Base-by-base conservation (phyloP, 2,797 vertebrate genomes). In the Otolemur crassicaudatus region DNA sequence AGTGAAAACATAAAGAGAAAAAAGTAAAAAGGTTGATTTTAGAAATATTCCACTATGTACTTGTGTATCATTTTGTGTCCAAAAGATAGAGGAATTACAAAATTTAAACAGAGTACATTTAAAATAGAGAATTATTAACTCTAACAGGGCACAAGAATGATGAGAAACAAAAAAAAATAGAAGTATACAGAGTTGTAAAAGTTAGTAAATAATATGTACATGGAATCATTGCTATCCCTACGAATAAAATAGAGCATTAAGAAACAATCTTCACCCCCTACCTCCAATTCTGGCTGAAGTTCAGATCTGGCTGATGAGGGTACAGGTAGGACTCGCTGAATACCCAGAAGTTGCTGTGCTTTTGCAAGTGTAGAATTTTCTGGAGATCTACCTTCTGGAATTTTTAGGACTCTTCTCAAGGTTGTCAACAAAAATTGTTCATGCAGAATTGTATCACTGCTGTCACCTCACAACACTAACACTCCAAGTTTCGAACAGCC, bases 201-300 rank as follows among this genome's bases (percentile, higher is more conserved):
- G 12, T 34, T 29, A 10, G 16, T 73, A 6, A 72, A 58, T 56
- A 63, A 56, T 43, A 5, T 43, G 46, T 34, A 13, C 49, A 49
- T 29, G 63, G 4, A 29, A 67, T 20, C 1, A 17, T 4, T 3
- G n/a, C 7, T 37, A 56, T 11, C 2, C 20, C 0, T 40, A 56
- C 11, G 3, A 63, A 27, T 25, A 53, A 43, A 29, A 49, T 11
- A 76, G 20, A 87, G 11, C 22, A 23, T 9, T 67, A 58, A 34
- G 16, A 14, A 67, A 79, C 14, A 27, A 1, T 46, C 7, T 3
- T 13, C 29, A 25, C 31, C 3, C 5, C 5, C 27, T 40, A 4
- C 16, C 13, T 43, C 34, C 20, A 82, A 12, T 0, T 1, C 13
- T 88, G 22, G 17, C 69, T 65, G 16, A 40, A 17, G 65, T 40